These are phyloP conservation scores for Phyllostomus discolor DNA, from an alignment of 2,113 vertebrate species.

Conservation along the genomic window DNA sequence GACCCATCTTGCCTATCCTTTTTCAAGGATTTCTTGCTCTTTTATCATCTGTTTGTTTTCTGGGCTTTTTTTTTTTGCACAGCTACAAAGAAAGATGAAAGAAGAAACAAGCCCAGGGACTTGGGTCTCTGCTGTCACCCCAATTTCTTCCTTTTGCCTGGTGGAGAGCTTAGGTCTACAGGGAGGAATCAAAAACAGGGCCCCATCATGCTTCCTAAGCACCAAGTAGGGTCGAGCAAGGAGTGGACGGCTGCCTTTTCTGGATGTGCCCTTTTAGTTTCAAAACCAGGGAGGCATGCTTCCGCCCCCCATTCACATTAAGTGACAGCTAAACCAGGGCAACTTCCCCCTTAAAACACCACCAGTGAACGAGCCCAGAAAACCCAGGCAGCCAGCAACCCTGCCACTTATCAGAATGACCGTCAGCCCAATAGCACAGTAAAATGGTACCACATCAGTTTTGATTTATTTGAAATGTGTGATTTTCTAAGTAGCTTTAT, in stretches of 20 bases:
- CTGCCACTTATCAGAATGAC: slow-evolving; percentile 14
- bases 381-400: not conserved
- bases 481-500: not conserved
- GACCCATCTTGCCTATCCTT: not conserved
- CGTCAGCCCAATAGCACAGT: not conserved
- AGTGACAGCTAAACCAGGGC: not conserved
- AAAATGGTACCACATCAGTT: not conserved
- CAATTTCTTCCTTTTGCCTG: not conserved
- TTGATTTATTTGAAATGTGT: not conserved
- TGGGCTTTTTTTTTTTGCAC: not conserved
- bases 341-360: not conserved
- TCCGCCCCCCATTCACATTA: not conserved
- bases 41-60: slow-evolving; percentile 4
- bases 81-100: slow-evolving; percentile 35
- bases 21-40: slow-evolving; percentile 38
- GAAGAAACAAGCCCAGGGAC: not conserved
- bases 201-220: not conserved
- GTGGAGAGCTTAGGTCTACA: not conserved
- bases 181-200: not conserved
- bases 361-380: not conserved
- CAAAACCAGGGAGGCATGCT: not conserved
- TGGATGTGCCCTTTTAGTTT: not conserved
- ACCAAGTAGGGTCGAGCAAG: not conserved
- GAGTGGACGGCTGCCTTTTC: not conserved
- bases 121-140: not conserved